Evolutionary conservation across 2,113 vertebrate genomes (phyloP).

Genomic region (Ctenodactylus gundi): DNA sequence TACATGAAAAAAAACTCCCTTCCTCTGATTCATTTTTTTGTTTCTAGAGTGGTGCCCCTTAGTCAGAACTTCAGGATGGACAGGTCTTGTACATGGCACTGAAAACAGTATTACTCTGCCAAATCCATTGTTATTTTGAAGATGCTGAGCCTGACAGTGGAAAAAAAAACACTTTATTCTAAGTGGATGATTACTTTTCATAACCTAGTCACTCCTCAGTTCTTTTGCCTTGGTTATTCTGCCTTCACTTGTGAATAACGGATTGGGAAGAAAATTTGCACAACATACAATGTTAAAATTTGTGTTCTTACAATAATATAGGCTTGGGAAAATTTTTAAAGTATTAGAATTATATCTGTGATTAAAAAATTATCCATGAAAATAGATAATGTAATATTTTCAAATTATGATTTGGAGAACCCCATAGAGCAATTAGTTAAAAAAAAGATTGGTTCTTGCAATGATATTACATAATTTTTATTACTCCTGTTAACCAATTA

Average conservation of each 20-base stretch:
- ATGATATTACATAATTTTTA: background rate
- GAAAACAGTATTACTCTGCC: background rate
- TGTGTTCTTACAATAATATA: slow-evolving; percentile 51
- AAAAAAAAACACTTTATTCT: background rate
- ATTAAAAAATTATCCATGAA: slow-evolving; percentile 72
- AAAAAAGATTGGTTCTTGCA: slow-evolving; percentile 44
- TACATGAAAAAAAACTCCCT: too few relatives aligned
- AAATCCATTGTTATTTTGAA: background rate
- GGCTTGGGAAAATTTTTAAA: slow-evolving; percentile 58
- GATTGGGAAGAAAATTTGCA: slow-evolving; percentile 7
- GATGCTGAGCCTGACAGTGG: background rate
- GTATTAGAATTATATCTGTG: slow-evolving; percentile 56
- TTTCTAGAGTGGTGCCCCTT: background rate
- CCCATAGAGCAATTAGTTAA: slow-evolving; percentile 61
- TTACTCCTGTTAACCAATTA: background rate
- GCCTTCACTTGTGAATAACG: background rate
- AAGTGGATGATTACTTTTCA: background rate
- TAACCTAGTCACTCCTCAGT: background rate
- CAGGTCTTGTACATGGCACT: background rate
- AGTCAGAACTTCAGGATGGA: background rate
- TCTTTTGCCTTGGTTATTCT: background rate
- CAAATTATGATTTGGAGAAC: slow-evolving; percentile 71
- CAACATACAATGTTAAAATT: slow-evolving; percentile 50
- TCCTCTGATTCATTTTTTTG: background rate
- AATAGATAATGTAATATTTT: slow-evolving; percentile 73